phyloP scores from a whole-genome alignment of 2,113 vertebrate genomes.

The Megaceryle torquata region DNA sequence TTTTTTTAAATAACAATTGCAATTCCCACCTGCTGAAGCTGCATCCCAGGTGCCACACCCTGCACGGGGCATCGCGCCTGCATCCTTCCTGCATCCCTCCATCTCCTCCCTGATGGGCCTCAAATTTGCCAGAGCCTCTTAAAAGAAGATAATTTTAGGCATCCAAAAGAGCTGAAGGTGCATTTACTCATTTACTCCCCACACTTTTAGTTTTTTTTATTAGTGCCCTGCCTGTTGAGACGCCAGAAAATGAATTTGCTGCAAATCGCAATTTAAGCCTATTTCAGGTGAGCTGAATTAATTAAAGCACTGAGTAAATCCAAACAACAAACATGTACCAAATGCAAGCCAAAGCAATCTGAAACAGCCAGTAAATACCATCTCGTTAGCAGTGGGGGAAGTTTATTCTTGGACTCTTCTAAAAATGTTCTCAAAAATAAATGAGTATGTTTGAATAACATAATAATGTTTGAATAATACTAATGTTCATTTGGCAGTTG shows the following conservation, averaged over 20 bases:
- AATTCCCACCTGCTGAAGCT: neutral
- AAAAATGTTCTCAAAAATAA: neutral
- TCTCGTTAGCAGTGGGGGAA: neutral
- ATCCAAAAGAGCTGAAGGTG: neutral
- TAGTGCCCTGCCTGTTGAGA: neutral
- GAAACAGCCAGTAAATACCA: neutral
- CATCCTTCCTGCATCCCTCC: accelerated
- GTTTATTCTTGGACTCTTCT: neutral
- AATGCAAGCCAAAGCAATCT: neutral
- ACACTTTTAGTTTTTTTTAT: neutral
- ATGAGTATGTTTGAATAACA: neutral
- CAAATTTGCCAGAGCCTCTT: neutral
- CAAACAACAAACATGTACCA: neutral
- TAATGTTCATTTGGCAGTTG: neutral
- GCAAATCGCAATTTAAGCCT: neutral
- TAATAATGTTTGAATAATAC: neutral
- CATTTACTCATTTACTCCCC: neutral
- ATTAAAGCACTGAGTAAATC: conserved; percentile 9
- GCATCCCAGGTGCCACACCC: accelerated
- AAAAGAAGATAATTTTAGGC: neutral
- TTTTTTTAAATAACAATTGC: neutral
- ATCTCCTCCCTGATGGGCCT: neutral
- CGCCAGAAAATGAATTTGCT: neutral
- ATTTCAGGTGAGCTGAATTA: neutral
- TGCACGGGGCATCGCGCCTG: accelerated